A percentile compares a stretch with the other conserved stretches of the same genome.
phyloP scores from a whole-genome alignment of 2,113 vertebrate species.

The Psilopsiagon aymara region DNA sequence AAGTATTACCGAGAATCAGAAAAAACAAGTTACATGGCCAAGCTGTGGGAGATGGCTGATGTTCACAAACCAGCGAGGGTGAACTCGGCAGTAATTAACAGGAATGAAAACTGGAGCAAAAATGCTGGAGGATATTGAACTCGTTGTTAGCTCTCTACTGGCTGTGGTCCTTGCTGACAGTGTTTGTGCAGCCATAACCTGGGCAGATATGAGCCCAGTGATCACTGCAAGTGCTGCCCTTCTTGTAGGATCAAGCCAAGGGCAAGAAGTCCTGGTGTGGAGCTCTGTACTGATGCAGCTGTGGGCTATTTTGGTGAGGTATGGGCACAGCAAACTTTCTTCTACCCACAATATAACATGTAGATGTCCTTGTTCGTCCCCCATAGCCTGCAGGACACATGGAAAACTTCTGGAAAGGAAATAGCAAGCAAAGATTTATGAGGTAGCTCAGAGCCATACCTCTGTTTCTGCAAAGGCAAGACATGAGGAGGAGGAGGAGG shows the following conservation, averaged over 20 bases:
- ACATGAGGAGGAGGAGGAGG: background rate
- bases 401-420: background rate
- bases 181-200: background rate
- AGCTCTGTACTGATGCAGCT: background rate
- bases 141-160: background rate
- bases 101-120: background rate
- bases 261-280: background rate
- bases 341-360: fast-evolving
- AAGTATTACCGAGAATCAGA: background rate
- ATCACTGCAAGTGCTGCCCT: background rate
- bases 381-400: background rate
- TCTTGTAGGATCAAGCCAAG: background rate
- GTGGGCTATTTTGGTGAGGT: background rate
- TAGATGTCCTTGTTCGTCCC: background rate
- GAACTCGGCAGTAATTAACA: background rate
- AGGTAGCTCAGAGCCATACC: background rate
- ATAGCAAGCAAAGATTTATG: background rate
- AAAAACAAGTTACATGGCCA: background rate
- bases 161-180: background rate
- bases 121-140: background rate
- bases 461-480: background rate
- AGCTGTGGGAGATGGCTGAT: background rate
- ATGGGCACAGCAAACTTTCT: background rate
- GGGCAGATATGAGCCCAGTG: background rate
- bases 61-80: background rate